Percentiles rank a stretch among this genome's conserved stretches.
Evolutionary conservation across 2,888 invertebrate species (phyloP).

Genomic region (Andrena bicolor): DNA sequence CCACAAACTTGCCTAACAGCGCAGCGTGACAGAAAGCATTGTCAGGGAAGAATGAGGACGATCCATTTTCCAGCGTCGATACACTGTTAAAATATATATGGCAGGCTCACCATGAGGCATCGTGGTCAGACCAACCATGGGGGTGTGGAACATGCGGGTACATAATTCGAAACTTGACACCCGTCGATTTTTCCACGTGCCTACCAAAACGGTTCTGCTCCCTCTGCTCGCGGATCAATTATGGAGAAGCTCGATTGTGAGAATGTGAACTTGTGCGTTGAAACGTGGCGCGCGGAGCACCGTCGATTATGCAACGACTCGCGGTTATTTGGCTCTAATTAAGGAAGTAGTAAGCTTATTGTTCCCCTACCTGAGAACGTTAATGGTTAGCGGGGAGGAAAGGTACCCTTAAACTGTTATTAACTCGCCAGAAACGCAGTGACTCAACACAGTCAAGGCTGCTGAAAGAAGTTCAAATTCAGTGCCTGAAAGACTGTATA

Average conservation of each 20-base stretch:
- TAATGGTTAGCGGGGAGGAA: constrained; percentile 7
- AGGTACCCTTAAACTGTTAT: background rate
- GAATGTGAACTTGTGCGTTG: constrained; percentile 60
- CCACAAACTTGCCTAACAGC: constrained; percentile 1
- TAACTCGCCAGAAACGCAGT: background rate
- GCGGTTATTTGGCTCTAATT: constrained; percentile 61
- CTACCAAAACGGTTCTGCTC: too few species aligned
- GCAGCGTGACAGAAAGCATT: constrained; percentile 29
- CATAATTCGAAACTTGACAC: constrained; percentile 57
- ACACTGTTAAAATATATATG: constrained; percentile 29
- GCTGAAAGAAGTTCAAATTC: background rate
- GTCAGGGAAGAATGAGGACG: constrained; percentile 29
- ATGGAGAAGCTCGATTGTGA: background rate
- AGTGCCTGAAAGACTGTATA: background rate
- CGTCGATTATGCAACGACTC: constrained; percentile 50
- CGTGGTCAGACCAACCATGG: constrained; percentile 1
- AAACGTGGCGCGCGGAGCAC: constrained; percentile 41
- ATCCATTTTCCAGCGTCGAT: constrained; percentile 20
- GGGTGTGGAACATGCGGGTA: constrained; percentile 60
- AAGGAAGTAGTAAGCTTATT: constrained; percentile 58
- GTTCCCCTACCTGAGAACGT: constrained; percentile 42
- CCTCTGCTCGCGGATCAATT: background rate
- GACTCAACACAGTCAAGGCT: background rate
- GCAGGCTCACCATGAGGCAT: background rate
- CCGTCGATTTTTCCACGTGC: constrained; percentile 31